Evolutionary conservation across 53 echinoderm and acorn worm species (phyloP).

Genomic region (Arbacia lixula): DNA sequence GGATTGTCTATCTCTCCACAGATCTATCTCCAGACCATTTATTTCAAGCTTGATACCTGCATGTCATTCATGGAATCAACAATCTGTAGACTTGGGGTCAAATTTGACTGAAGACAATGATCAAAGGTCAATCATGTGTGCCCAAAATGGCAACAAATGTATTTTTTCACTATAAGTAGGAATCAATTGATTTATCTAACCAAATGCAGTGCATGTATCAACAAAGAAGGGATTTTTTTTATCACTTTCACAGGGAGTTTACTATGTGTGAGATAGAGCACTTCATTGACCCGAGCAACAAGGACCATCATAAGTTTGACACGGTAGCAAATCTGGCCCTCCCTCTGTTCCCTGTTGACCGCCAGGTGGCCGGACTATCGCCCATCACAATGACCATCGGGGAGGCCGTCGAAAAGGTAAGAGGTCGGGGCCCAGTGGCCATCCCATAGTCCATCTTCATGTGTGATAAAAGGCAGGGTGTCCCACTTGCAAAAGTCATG

Average conservation of each 20-base stretch:
- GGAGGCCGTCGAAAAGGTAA: constrained; percentile 83
- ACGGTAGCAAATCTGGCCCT: constrained; percentile 73
- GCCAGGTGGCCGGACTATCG: constrained; percentile 79
- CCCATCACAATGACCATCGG: constrained; percentile 77
- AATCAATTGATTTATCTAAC: too few relatives aligned
- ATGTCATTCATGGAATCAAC: too few relatives aligned
- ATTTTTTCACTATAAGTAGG: too few relatives aligned
- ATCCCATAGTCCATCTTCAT: neutral
- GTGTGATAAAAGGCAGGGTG: neutral
- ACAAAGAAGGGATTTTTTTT: neutral
- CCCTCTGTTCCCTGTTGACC: constrained; percentile 66
- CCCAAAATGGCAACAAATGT: too few relatives aligned
- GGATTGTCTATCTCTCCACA: too few relatives aligned
- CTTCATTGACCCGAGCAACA: constrained; percentile 91
- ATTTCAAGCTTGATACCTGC: too few relatives aligned
- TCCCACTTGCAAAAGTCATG: too few relatives aligned
- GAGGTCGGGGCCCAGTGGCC: neutral
- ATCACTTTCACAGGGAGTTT: constrained; percentile 74
- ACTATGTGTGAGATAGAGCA: constrained; percentile 98
- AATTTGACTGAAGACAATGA: too few relatives aligned
- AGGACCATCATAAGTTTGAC: constrained; percentile 90
- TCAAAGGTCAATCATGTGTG: too few relatives aligned
- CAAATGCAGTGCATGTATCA: too few relatives aligned
- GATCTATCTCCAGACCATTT: too few relatives aligned
- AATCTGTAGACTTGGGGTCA: too few relatives aligned